Conservation (phyloP, 2,113 vertebrate genomes). For the Gymnogyps californianus region DNA sequence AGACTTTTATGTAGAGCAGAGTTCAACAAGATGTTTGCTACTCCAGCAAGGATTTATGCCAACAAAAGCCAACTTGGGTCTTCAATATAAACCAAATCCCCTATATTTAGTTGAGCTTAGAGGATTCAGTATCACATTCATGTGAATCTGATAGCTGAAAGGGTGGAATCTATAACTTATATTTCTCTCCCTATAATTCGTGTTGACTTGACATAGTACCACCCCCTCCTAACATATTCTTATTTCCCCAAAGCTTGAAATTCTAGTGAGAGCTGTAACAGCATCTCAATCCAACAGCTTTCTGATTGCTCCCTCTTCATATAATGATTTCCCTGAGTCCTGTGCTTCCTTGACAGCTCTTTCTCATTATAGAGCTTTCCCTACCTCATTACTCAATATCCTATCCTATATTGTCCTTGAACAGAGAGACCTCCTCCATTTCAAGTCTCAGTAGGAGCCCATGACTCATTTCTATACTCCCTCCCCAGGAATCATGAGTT, state of each 20-base stretch:
- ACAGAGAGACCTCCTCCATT: neutral
- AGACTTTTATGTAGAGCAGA: neutral
- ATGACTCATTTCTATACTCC: conserved; percentile 31
- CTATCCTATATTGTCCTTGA: neutral
- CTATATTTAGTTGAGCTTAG: neutral
- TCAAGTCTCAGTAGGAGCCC: neutral
- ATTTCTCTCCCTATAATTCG: conserved; percentile 23
- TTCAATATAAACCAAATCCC: neutral
- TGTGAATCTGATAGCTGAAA: neutral
- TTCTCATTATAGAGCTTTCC: conserved; percentile 13
- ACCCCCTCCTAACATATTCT: neutral
- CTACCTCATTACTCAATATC: conserved; percentile 15
- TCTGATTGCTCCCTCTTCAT: neutral
- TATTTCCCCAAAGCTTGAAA: conserved; percentile 15
- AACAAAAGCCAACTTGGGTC: neutral
- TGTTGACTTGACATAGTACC: conserved; percentile 15
- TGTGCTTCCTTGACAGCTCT: conserved; percentile 30
- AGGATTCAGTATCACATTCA: neutral
- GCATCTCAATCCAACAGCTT: neutral
- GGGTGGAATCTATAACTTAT: neutral
- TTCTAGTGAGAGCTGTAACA: conserved; percentile 23
- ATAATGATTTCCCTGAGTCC: neutral
- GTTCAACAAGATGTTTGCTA: neutral
- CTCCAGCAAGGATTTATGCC: neutral
- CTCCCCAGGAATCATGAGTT: neutral